phyloP scores from a whole-genome alignment of 2,113 vertebrate genomes.

The Hystrix cristata region DNA sequence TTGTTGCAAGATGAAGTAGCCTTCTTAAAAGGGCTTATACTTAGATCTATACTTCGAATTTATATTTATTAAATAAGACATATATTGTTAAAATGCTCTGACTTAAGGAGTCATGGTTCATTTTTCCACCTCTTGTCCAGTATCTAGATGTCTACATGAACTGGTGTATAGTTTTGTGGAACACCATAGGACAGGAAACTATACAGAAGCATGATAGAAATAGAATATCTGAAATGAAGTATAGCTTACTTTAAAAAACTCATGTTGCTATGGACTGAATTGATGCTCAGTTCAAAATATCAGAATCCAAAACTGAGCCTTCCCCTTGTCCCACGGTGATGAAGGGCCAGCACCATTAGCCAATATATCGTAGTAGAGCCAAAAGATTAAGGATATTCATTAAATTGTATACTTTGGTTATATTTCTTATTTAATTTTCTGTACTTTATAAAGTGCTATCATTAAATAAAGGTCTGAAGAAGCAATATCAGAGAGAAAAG shows the following conservation, averaged over 20 bases:
- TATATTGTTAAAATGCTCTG: slow-evolving; percentile 32
- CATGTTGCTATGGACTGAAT: neutral
- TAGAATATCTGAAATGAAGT: neutral
- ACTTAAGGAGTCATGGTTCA: neutral
- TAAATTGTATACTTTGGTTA: neutral
- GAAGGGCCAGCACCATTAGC: neutral
- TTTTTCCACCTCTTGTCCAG: neutral
- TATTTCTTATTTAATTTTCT: slow-evolving; percentile 15
- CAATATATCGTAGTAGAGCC: neutral
- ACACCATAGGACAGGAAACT: neutral
- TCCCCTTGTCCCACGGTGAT: neutral
- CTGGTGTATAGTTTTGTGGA: neutral
- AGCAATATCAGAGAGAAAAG: slow-evolving; percentile 38
- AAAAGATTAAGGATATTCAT: slow-evolving; percentile 23
- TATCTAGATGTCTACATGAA: neutral
- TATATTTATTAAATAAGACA: slow-evolving; percentile 41
- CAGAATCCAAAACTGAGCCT: neutral
- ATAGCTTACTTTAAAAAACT: neutral
- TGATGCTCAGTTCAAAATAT: neutral
- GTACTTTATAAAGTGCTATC: slow-evolving; percentile 14
- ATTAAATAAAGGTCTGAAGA: neutral
- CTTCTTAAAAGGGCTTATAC: neutral
- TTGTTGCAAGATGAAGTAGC: slow-evolving; percentile 32
- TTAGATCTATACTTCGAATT: slow-evolving; percentile 31
- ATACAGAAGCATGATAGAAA: neutral